phyloP scores from a whole-genome alignment of 2,113 vertebrate genomes.

The Patagioenas fasciata region DNA sequence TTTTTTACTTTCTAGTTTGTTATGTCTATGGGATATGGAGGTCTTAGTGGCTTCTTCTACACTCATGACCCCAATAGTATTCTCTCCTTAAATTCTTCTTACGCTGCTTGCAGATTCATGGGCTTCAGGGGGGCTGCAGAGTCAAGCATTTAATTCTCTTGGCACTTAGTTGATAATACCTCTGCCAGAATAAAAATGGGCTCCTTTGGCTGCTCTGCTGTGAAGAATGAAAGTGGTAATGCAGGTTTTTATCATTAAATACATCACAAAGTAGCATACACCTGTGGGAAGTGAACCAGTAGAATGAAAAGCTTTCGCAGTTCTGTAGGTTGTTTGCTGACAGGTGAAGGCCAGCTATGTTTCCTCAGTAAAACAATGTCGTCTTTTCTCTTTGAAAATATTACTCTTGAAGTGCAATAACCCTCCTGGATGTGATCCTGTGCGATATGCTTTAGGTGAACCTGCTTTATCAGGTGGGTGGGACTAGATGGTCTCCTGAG shows the following conservation, averaged over 20 bases:
- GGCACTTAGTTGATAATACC: not conserved
- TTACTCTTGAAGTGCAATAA: not conserved
- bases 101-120: not conserved
- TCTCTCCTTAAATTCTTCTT: not conserved
- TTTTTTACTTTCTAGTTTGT: not conserved
- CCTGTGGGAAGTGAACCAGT: not conserved
- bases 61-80: not conserved
- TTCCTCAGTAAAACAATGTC: not conserved
- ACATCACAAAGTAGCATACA: not conserved
- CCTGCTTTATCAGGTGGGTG: too few species aligned
- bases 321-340: not conserved
- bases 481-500: too few species aligned
- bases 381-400: not conserved
- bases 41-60: not conserved
- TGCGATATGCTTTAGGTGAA: too few species aligned
- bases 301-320: not conserved
- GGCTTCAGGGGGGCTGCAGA: not conserved
- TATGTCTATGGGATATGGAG: not conserved
- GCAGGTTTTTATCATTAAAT: not conserved
- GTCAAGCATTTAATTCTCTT: not conserved
- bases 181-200: not conserved
- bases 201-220: not conserved
- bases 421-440: too few species aligned
- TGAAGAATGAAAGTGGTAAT: not conserved
- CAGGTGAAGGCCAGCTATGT: not conserved